Evolutionary conservation across 2,888 invertebrate species (phyloP), one percentile per base, ranked within the genome.

Genomic region (Nysson spinosus): DNA sequence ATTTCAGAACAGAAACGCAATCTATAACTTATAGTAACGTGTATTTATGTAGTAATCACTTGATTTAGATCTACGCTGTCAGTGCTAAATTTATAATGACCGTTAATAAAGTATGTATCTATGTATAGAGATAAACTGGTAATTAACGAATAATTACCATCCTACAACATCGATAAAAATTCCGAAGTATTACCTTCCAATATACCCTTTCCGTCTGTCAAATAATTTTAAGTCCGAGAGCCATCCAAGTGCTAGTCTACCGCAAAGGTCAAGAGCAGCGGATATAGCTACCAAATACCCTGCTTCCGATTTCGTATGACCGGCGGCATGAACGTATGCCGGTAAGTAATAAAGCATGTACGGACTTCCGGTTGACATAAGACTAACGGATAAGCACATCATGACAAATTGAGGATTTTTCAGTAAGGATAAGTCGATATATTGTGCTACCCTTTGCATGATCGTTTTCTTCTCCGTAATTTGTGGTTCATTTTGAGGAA

Each of bases 291-390:
- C 92, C 68, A 94, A 87, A 39, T 91, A 92, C 34, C 93, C 93
- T 83, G 91, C 88, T 34, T 90, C 90, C 0, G 90, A 86, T 70
- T 91, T 91, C 20, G 88, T 89, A 63, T 92, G 91, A 32, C 93
- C 93, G 0, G 88, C 89, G 0, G 92, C 90, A 30, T 92, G 91
- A 0, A 93, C 93, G 79, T 93, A 93, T 0, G 94, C 93, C 0
- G 94, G 94, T 35, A 94, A 86, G 79, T 93, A 93, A 85, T 93
- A 93, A 2, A 94, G 84, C 80, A 93, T 93, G 83, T 93, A 93
- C 0, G 94, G 94, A 2, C 93, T 93, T 7, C 94, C 94, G 16
- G 93, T 92, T 0, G 93, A 93, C 92, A 93, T 93, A 1, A 94
- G 89, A 0, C 92, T 92, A 6, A 94, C 93, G 0, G 94, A 93